Evolutionary conservation across 2,797 vertebrate species (phyloP), one percentile per base, ranked within the genome.

Genomic region (Coccyzus lansbergi): DNA sequence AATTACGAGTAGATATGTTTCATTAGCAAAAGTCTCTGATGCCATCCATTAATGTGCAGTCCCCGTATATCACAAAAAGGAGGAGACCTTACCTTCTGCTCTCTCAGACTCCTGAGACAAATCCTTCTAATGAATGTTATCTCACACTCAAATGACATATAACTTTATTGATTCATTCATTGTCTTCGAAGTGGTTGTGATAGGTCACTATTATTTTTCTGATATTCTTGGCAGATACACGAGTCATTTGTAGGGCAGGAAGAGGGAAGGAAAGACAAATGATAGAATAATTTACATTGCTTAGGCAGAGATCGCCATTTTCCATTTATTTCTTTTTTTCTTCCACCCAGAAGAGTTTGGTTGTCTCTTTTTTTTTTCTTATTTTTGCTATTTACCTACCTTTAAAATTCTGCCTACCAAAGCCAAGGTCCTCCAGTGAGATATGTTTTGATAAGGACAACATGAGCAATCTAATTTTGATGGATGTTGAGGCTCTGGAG

Each of bases 401-500:
- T 65, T 58, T 70, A 42, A 3, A 70, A 25, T 56, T 59, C 33
- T 85, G 9, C 8, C 20, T 67, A 20, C 12, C 87, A 52, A 79
- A 74, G 8, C 7, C 53, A n/a, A 67, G 20, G 15, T 42, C 2
- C 1, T 48, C 9, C 29, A 44, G 12, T 15, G 12, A 72, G 14
- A 4, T 71, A 3, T 22, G 34, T 20, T 77, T 38, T 34, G n/a
- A 38, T 4, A 69, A 80, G 11, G 21, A 52, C 28, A 71, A 33
- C 8, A 40, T 0, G 3, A 2, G 68, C 9, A 9, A 46, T 74
- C 21, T 52, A n/a, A n/a, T n/a, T n/a, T n/a, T n/a, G n/a, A n/a
- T n/a, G n/a, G n/a, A n/a, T n/a, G n/a, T n/a, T n/a, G n/a, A n/a
- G n/a, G n/a, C n/a, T n/a, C n/a, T n/a, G n/a, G n/a, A n/a, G n/a